Percentiles rank a stretch among this genome's conserved stretches.
Conservation (phyloP, 2,888 invertebrate genomes). For the Andrena trimmerana region DNA sequence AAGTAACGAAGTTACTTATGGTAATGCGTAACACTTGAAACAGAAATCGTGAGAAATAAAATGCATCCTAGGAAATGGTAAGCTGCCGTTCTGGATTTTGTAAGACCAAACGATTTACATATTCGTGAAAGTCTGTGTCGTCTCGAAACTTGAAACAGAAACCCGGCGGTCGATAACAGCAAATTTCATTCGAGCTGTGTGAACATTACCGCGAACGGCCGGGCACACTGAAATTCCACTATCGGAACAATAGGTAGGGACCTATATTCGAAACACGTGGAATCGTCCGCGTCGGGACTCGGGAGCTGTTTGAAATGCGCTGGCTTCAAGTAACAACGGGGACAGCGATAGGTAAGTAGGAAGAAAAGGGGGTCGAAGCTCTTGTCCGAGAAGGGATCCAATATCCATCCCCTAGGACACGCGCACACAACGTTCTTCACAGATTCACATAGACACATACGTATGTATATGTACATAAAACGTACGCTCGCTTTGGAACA, state of each 20-base stretch:
- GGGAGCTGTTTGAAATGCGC: slow-evolving; percentile 5
- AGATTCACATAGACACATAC: slow-evolving; percentile 69
- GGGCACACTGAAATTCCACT: neutral
- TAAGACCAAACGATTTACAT: too few species aligned
- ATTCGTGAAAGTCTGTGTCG: too few species aligned
- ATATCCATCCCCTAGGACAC: slow-evolving; percentile 71
- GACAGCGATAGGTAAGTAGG: neutral
- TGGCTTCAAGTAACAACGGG: slow-evolving; percentile 33
- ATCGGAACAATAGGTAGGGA: too few species aligned
- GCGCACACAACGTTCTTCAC: slow-evolving; percentile 82
- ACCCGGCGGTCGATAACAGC: too few species aligned
- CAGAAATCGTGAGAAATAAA: neutral
- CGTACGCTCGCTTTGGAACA: slow-evolving; percentile 30
- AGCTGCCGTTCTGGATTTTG: too few species aligned
- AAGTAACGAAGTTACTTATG: neutral
- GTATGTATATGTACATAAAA: neutral
- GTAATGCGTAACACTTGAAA: neutral
- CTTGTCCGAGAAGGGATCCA: slow-evolving; percentile 68
- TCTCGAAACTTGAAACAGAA: too few species aligned
- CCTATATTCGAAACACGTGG: too few species aligned
- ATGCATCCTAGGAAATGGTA: too few species aligned
- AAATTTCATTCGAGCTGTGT: too few species aligned
- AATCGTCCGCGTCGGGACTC: neutral
- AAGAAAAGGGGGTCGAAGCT: slow-evolving; percentile 64
- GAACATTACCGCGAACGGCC: too few species aligned